Conservation (phyloP, 2,113 vertebrate genomes). For the Arenaria interpres region DNA sequence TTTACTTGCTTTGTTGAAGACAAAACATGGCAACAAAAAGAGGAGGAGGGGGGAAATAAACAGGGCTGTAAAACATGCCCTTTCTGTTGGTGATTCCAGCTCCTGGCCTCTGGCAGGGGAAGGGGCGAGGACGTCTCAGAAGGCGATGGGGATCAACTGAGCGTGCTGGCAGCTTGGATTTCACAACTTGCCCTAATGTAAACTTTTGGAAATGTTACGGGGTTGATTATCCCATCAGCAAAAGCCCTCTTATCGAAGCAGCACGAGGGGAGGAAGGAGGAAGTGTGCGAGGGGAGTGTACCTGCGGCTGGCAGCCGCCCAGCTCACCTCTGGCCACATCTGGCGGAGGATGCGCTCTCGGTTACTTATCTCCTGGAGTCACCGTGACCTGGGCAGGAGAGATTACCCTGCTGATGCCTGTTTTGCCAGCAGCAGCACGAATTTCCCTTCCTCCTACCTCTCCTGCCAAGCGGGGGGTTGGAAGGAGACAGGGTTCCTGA, state of each 20-base stretch:
- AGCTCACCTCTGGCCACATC: background rate
- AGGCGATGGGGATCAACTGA: background rate
- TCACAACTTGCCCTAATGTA: background rate
- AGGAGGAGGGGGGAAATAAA: background rate
- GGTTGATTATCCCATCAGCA: background rate
- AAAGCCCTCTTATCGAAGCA: background rate
- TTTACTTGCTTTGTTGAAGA: background rate
- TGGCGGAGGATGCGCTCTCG: background rate
- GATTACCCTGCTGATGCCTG: background rate
- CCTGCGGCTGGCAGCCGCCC: background rate
- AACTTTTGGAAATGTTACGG: background rate
- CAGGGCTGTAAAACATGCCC: background rate
- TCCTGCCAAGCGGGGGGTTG: background rate
- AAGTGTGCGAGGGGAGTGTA: rapidly evolving
- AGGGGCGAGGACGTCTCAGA: too few relatives aligned
- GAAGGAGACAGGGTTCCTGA: background rate
- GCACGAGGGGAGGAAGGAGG: background rate
- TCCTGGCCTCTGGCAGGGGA: background rate
- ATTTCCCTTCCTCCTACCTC: background rate
- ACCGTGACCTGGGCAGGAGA: background rate
- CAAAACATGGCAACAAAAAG: background rate
- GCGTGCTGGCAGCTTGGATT: background rate
- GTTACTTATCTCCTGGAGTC: rapidly evolving
- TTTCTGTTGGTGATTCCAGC: rapidly evolving
- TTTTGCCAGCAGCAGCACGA: background rate